phyloP scores from a whole-genome alignment of 2,888 invertebrate genomes.

The Actias luna region DNA sequence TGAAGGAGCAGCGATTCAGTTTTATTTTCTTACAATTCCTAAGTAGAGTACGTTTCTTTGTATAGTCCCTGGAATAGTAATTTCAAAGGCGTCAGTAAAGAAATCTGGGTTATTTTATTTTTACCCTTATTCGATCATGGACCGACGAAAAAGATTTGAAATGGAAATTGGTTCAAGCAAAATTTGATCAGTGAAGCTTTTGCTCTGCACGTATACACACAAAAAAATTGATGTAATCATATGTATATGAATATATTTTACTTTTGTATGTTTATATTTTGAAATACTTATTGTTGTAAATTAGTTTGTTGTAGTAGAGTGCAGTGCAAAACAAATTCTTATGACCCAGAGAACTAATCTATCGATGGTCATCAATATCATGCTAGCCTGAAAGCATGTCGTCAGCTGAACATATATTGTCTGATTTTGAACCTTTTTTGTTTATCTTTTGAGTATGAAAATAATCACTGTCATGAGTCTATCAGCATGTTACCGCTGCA shows the following conservation, averaged over 20 bases:
- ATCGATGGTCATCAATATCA: too few relatives aligned
- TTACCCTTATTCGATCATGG: slow-evolving; percentile 4
- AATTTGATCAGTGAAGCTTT: not conserved
- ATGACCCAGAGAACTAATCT: too few relatives aligned
- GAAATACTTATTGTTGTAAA: too few relatives aligned
- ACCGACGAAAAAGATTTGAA: slow-evolving; percentile 4
- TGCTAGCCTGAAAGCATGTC: too few relatives aligned
- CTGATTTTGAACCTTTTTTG: too few relatives aligned
- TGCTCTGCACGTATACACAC: not conserved
- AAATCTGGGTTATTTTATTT: slow-evolving; percentile 6
- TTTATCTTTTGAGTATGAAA: too few relatives aligned
- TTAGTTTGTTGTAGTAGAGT: too few relatives aligned
- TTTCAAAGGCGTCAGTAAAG: not conserved
- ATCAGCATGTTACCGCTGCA: too few relatives aligned
- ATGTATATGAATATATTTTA: not conserved
- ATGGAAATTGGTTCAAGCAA: not conserved
- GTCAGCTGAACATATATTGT: too few relatives aligned
- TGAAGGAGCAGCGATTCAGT: not conserved
- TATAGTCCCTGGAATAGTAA: not conserved
- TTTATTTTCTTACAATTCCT: not conserved
- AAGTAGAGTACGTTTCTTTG: not conserved
- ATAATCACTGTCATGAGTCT: too few relatives aligned
- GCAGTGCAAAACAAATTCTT: too few relatives aligned
- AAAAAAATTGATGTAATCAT: not conserved
- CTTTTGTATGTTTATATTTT: too few relatives aligned